Percentiles rank a stretch among this genome's conserved stretches.
Conservation (phyloP, 2,797 vertebrate species). For the Dallia pectoralis region DNA sequence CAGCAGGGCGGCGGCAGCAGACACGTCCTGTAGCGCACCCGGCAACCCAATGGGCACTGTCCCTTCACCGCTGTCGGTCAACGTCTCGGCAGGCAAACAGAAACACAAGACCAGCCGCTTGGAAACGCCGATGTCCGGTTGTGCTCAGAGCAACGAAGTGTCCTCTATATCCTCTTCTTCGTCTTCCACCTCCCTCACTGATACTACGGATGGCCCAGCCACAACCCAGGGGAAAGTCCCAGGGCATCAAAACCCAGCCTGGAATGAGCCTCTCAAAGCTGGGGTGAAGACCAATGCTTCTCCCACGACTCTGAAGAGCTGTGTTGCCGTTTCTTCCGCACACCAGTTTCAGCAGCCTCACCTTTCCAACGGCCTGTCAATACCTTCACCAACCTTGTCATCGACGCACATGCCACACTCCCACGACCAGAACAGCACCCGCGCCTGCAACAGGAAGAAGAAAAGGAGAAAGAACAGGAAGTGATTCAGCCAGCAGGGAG, state of each 20-base stretch:
- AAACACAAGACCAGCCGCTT: background rate
- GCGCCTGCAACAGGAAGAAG: constrained; percentile 47
- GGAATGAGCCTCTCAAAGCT: constrained; percentile 29
- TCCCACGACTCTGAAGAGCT: constrained; percentile 18
- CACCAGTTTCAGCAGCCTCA: constrained; percentile 12
- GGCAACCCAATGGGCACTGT: too few relatives aligned
- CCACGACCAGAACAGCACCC: constrained; percentile 11
- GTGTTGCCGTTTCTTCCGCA: background rate
- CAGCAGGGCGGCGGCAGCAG: constrained; percentile 18
- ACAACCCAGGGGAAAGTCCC: constrained; percentile 36
- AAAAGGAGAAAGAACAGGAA: constrained; percentile 51
- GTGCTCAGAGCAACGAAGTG: background rate
- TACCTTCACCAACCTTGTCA: background rate
- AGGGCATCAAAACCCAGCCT: constrained; percentile 29
- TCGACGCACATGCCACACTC: background rate
- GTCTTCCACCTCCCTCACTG: constrained; percentile 43
- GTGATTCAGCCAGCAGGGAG: constrained; percentile 5
- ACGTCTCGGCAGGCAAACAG: background rate
- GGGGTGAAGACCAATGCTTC: constrained; percentile 11
- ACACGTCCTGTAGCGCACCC: too few relatives aligned
- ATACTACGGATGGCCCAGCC: constrained; percentile 31
- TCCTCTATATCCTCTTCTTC: constrained; percentile 47
- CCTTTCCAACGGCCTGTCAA: constrained; percentile 51
- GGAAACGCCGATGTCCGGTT: background rate
- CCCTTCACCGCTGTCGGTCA: background rate